phyloP scores from a whole-genome alignment of 2,797 vertebrate species.

The Kryptolebias ocellatus region DNA sequence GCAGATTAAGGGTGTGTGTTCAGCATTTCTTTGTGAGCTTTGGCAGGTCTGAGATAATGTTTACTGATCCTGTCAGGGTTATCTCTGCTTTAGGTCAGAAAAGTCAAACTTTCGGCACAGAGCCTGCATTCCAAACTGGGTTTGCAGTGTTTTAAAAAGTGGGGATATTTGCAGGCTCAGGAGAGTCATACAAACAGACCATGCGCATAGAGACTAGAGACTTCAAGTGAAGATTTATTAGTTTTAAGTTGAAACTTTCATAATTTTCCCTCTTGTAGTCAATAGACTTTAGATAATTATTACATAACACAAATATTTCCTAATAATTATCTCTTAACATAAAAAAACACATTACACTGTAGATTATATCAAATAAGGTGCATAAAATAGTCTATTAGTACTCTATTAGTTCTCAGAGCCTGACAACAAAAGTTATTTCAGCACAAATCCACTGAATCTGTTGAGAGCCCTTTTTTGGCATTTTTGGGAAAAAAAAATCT shows the following conservation, averaged over 20 bases:
- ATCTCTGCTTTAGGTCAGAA: neutral
- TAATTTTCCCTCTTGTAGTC: neutral
- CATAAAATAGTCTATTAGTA: neutral
- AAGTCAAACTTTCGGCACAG: neutral
- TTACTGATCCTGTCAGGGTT: neutral
- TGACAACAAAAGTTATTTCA: neutral
- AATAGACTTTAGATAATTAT: neutral
- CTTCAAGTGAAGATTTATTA: too few species aligned
- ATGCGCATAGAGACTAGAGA: too few species aligned
- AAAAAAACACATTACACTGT: neutral
- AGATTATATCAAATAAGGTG: neutral
- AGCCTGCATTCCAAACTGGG: neutral
- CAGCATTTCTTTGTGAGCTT: constrained; percentile 3
- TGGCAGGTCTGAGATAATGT: neutral
- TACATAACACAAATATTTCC: too few species aligned
- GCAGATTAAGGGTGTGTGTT: neutral
- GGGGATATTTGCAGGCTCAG: neutral
- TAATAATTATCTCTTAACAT: neutral
- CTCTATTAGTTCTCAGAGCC: neutral
- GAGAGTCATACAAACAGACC: neutral
- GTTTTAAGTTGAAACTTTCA: neutral
- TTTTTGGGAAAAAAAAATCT: neutral
- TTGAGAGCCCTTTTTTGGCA: neutral
- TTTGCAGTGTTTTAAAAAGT: neutral
- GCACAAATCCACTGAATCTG: neutral